Percentiles rank a stretch among this genome's conserved stretches.
Evolutionary conservation across 2,797 vertebrate genomes (phyloP).

Genomic region (Typhlichthys subterraneus): DNA sequence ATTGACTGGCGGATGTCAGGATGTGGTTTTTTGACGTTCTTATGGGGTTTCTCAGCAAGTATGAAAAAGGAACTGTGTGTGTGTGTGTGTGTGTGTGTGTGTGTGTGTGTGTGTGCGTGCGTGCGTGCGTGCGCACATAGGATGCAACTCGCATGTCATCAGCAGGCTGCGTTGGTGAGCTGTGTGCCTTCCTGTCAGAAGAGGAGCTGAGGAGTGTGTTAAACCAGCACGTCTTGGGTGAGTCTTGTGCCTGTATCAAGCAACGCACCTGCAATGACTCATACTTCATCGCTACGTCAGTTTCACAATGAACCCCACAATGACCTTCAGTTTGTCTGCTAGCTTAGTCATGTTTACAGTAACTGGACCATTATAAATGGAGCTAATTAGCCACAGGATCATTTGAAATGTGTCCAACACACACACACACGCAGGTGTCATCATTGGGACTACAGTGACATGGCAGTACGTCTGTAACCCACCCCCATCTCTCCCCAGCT

Average conservation of each 20-base stretch:
- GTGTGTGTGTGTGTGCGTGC: slow-evolving; percentile 19
- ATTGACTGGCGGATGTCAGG: slow-evolving; percentile 62
- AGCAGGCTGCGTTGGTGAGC: slow-evolving; percentile 92
- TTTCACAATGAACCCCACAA: no score
- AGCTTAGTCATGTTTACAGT: no score
- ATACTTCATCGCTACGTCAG: no score
- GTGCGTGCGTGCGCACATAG: slow-evolving; percentile 63
- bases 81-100: slow-evolving; percentile 16
- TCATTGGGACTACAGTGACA: no score
- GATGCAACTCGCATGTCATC: slow-evolving; percentile 95
- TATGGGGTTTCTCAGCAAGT: slow-evolving; percentile 19
- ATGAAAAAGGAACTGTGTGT: slow-evolving; percentile 15
- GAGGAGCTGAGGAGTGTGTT: slow-evolving; percentile 88
- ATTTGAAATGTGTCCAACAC: no score
- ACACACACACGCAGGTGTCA: no score
- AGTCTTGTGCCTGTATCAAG: slow-evolving; percentile 10
- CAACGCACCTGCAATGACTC: no score
- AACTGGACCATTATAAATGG: no score
- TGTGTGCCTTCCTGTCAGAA: slow-evolving; percentile 92
- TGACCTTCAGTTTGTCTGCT: no score
- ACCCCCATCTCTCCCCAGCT: slow-evolving; percentile 68
- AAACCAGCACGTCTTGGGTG: slow-evolving; percentile 90
- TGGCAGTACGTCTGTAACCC: no score
- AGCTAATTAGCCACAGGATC: no score
- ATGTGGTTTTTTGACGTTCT: slow-evolving; percentile 69